A percentile compares a stretch with the other conserved stretches of the same genome.
phyloP scores from a whole-genome alignment of 1,140 invertebrate species.

The Hermetia illucens region DNA sequence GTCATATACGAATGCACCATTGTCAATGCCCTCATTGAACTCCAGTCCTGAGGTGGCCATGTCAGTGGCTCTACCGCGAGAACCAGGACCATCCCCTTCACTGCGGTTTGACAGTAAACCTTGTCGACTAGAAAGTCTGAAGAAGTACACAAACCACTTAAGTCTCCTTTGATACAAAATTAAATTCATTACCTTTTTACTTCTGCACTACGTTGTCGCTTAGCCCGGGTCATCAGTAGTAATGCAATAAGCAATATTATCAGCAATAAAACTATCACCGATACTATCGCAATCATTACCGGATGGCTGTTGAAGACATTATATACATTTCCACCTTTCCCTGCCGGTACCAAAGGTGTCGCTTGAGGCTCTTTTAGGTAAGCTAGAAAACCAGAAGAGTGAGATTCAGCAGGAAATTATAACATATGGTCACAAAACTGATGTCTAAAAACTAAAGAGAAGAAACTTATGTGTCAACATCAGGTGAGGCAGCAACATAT shows the following conservation, averaged over 20 bases:
- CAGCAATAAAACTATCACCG: slow-evolving; percentile 41
- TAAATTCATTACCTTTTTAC: slow-evolving; percentile 22
- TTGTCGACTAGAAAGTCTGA: no score
- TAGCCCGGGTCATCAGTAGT: slow-evolving; percentile 42
- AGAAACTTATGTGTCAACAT: no score
- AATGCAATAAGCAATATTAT: slow-evolving; percentile 44
- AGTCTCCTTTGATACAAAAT: no score
- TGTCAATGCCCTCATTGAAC: not conserved
- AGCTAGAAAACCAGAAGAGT: slow-evolving; percentile 38
- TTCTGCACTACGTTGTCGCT: slow-evolving; percentile 34
- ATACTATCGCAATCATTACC: slow-evolving; percentile 28
- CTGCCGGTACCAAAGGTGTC: slow-evolving; percentile 44
- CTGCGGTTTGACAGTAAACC: no score
- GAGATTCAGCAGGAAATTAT: slow-evolving; percentile 53
- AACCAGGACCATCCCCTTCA: no score
- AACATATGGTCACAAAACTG: no score
- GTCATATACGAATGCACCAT: slow-evolving; percentile 3
- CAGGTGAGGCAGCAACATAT: no score
- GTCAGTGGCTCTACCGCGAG: no score
- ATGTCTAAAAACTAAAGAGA: no score
- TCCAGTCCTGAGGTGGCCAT: not conserved
- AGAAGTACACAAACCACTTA: no score
- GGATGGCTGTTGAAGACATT: slow-evolving; percentile 31
- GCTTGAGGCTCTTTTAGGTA: slow-evolving; percentile 46
- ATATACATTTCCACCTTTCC: slow-evolving; percentile 41